These are phyloP conservation scores for Amphiprion ocellaris DNA, from an alignment of 2,113 vertebrate species.

Conservation along the genomic window DNA sequence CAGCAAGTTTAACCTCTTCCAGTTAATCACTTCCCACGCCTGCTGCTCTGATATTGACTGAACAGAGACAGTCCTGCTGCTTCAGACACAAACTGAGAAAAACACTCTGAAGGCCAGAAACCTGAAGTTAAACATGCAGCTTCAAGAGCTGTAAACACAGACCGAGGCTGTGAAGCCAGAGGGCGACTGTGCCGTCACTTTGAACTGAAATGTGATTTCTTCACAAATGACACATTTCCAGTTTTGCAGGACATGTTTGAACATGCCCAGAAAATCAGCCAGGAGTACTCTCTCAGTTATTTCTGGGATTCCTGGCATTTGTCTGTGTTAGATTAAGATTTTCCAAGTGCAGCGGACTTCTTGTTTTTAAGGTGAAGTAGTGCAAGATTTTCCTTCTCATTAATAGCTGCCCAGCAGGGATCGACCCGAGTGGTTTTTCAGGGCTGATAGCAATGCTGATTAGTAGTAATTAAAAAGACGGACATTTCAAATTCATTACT, in stretches of 20 bases:
- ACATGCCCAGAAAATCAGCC: conserved; percentile 34
- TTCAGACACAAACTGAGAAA: not conserved
- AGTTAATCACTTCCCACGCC: conserved; percentile 75
- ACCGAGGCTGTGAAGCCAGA: conserved; percentile 4
- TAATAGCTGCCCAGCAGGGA: not conserved
- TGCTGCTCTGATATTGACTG: conserved; percentile 46
- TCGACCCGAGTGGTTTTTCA: no score
- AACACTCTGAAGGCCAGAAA: not conserved
- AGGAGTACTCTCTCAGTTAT: not conserved
- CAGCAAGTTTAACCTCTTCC: conserved; percentile 78
- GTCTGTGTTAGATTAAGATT: not conserved
- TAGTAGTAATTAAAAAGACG: no score
- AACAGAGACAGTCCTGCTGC: conserved; percentile 8
- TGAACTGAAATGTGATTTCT: conserved; percentile 17
- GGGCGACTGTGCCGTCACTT: not conserved
- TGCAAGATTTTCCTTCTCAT: not conserved
- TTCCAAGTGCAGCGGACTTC: conserved; percentile 12
- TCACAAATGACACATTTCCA: conserved; percentile 35
- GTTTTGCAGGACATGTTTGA: conserved; percentile 45
- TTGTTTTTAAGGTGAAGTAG: conserved; percentile 3
- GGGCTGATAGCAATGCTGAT: no score
- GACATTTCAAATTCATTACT: no score
- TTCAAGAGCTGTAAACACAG: not conserved
- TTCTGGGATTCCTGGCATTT: conserved; percentile 17
- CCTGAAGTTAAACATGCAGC: not conserved